phyloP scores from a whole-genome alignment of 2,797 vertebrate species.

The Sebastes dallii region DNA sequence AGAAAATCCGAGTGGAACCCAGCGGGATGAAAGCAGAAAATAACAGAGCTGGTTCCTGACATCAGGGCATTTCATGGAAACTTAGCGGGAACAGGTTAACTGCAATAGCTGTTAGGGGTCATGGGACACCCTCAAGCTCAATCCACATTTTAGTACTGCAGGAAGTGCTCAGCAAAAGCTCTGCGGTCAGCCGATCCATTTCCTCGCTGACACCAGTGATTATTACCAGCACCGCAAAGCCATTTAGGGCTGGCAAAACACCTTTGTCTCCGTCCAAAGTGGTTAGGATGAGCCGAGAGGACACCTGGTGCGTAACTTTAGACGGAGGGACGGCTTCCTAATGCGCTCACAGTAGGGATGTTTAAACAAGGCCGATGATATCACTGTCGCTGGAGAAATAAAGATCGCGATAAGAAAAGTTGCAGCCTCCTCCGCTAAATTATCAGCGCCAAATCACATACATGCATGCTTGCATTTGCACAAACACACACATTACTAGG shows the following conservation, averaged over 20 bases:
- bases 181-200: slow-evolving; percentile 39
- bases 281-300: slow-evolving; percentile 23
- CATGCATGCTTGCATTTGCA: slow-evolving; percentile 13
- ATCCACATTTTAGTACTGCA: background rate
- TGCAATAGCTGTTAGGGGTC: slow-evolving; percentile 7
- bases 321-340: background rate
- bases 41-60: slow-evolving; percentile 15
- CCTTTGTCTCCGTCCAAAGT: slow-evolving; percentile 23
- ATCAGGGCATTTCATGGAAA: slow-evolving; percentile 16
- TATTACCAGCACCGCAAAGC: slow-evolving; percentile 28
- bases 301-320: slow-evolving; percentile 50
- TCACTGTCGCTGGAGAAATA: slow-evolving; percentile 43
- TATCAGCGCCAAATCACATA: slow-evolving; percentile 54
- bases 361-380: slow-evolving; percentile 47
- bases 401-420: slow-evolving; percentile 16
- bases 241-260: slow-evolving; percentile 36
- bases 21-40: background rate
- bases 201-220: slow-evolving; percentile 52
- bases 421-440: slow-evolving; percentile 21
- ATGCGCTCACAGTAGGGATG: slow-evolving; percentile 21
- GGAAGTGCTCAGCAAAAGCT: slow-evolving; percentile 18
- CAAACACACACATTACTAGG: slow-evolving; percentile 11
- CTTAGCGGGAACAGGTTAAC: slow-evolving; percentile 24
- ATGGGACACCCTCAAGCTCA: background rate
- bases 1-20: background rate